Evolutionary conservation across 2,113 vertebrate species (phyloP).

Genomic region (Vulpes lagopus): DNA sequence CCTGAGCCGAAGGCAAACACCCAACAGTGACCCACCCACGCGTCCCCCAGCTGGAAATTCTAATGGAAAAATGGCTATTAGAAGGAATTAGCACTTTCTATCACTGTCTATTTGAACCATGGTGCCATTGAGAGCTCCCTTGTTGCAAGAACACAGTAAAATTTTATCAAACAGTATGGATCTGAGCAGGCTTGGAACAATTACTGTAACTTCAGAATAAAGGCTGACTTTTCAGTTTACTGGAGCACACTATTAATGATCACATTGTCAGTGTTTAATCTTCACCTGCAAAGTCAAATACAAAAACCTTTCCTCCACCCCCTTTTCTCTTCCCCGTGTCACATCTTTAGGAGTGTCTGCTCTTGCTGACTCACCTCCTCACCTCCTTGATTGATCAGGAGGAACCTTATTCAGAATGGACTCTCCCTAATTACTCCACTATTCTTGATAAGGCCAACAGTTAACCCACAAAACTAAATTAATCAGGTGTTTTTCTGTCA

Average conservation of each 20-base stretch:
- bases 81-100: constrained; percentile 11
- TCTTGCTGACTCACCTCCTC: not conserved
- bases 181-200: not conserved
- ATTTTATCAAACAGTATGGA: not conserved
- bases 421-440: not conserved
- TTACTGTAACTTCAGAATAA: not conserved
- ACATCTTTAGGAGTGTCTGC: not conserved
- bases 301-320: not conserved
- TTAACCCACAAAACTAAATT: not conserved
- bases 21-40: too few species aligned
- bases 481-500: not conserved
- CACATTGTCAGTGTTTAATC: not conserved
- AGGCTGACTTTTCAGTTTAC: not conserved
- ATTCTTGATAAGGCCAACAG: not conserved
- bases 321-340: not conserved
- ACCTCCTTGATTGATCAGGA: not conserved
- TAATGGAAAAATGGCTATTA: not conserved
- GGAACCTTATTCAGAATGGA: not conserved
- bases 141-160: not conserved
- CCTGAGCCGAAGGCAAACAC: too few species aligned
- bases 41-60: not conserved
- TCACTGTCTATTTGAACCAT: not conserved
- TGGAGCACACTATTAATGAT: not conserved
- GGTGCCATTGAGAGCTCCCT: not conserved
- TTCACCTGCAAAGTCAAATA: not conserved